These are phyloP conservation scores for Muscicapa striata DNA, from an alignment of 2,797 vertebrate genomes.

Conservation along the genomic window DNA sequence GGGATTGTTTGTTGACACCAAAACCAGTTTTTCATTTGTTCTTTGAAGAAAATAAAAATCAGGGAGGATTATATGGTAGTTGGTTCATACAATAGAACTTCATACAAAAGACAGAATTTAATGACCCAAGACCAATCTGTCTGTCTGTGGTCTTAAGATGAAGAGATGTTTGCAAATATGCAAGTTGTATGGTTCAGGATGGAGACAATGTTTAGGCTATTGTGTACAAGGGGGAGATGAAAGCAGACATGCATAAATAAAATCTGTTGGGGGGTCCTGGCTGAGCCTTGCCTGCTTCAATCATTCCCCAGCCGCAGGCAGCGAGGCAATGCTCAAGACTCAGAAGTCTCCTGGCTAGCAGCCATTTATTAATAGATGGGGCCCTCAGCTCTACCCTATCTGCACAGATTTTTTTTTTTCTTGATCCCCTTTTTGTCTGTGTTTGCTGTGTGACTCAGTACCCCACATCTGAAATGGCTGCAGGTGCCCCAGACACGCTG, in stretches of 20 bases:
- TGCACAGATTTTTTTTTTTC: not conserved
- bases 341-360: not conserved
- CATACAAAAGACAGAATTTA: not conserved
- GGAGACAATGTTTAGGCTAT: conserved; percentile 9
- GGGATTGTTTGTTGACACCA: not conserved
- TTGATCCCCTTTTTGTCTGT: not conserved
- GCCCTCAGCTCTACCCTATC: not conserved
- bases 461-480: not conserved
- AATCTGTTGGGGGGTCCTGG: not conserved
- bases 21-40: not conserved
- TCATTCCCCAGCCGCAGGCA: not conserved
- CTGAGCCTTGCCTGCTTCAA: not conserved
- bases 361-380: not conserved
- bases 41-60: not conserved
- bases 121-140: not conserved
- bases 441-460: not conserved
- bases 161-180: not conserved
- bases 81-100: not conserved
- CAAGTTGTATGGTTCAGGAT: not conserved
- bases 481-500: fast-evolving
- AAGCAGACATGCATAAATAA: conserved; percentile 11
- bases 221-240: not conserved
- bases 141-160: not conserved
- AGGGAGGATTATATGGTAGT: not conserved
- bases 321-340: not conserved